Evolutionary conservation across 92 coral and sea anemone genomes (phyloP).

Genomic region (Virgularia gustaviana): DNA sequence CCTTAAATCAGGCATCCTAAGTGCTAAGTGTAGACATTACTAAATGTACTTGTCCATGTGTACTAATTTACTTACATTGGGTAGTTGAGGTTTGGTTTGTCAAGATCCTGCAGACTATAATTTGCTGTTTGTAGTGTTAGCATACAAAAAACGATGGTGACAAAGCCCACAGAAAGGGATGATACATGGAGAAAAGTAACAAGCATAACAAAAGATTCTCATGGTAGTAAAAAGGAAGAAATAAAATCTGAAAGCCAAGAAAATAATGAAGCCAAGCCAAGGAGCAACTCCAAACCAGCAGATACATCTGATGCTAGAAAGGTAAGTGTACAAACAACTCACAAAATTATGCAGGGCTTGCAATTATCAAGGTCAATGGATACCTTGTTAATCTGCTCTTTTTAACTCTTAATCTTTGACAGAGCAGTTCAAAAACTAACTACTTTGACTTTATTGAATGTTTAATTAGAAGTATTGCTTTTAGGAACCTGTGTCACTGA

Average conservation of each 20-base stretch:
- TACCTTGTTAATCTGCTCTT: no score
- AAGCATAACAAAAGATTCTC: constrained; percentile 5
- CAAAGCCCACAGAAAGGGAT: constrained; percentile 20
- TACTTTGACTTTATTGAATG: not conserved
- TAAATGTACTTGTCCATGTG: not conserved
- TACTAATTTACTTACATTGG: not conserved
- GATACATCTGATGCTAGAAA: constrained; percentile 25
- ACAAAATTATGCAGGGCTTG: not conserved
- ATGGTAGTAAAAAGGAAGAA: constrained; percentile 7
- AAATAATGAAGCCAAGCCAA: constrained; percentile 3
- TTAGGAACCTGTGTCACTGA: constrained; percentile 37
- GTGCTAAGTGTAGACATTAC: not conserved
- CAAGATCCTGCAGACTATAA: not conserved
- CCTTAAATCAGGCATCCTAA: no score
- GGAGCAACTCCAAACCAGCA: constrained; percentile 14
- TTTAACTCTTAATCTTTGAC: not conserved
- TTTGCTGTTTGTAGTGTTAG: not conserved
- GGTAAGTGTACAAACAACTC: not conserved
- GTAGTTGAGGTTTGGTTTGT: not conserved
- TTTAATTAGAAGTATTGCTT: no score
- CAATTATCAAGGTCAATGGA: constrained; percentile 3
- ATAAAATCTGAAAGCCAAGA: constrained; percentile 2
- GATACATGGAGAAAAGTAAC: constrained; percentile 1
- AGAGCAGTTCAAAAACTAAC: not conserved
- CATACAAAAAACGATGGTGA: not conserved